These are phyloP conservation scores for Tribolium madens DNA, from an alignment of 1,140 invertebrate species.

Conservation along the genomic window DNA sequence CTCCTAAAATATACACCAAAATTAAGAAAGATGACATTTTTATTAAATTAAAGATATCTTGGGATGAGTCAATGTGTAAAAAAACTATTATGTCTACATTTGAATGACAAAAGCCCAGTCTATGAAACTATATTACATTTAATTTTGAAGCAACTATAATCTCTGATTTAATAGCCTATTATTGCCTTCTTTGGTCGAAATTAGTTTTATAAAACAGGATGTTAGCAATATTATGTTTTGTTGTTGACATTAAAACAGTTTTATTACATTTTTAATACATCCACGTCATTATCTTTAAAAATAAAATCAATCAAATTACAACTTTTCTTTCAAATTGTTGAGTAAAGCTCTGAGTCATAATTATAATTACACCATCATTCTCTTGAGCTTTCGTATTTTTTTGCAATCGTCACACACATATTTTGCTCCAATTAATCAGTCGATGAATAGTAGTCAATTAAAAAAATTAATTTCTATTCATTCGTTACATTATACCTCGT, in stretches of 20 bases:
- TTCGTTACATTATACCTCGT: background rate
- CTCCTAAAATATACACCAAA: background rate
- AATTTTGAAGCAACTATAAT: conserved; percentile 12
- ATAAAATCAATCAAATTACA: conserved; percentile 12
- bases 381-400: background rate
- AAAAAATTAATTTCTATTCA: conserved; percentile 32
- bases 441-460: conserved; percentile 29
- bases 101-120: conserved; percentile 22
- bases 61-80: background rate
- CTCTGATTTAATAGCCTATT: conserved; percentile 30
- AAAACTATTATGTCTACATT: background rate
- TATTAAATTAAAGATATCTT: conserved; percentile 6
- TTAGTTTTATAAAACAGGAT: conserved; percentile 37
- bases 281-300: background rate
- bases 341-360: background rate
- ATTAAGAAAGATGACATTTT: conserved; percentile 4
- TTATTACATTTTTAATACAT: conserved; percentile 11
- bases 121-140: conserved; percentile 9
- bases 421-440: background rate
- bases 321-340: background rate
- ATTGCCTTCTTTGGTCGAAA: conserved; percentile 20
- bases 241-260: conserved; percentile 17
- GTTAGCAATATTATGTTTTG: conserved; percentile 32
- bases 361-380: conserved; percentile 17
- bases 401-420: conserved; percentile 2